Base-by-base conservation (phyloP, 2,888 invertebrate species). In the Alcis repandata region DNA sequence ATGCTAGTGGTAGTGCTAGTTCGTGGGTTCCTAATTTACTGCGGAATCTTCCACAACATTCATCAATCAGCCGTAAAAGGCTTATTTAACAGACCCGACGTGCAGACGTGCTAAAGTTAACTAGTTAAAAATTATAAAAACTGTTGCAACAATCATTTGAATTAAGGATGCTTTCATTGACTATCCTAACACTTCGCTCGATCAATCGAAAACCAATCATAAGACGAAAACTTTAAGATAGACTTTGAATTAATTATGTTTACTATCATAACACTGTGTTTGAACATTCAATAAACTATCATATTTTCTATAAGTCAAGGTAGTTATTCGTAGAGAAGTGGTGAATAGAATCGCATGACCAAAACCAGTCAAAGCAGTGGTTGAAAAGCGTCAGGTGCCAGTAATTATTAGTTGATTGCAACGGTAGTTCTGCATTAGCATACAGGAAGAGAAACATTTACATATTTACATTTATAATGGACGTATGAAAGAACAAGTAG, bases 381-480 rank as follows among this genome's bases (percentile, higher is more conserved):
- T 69, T 56, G 64, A 67, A 72, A 63, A 68, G 59, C 65, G 58
- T 66, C 59, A 54, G 66, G 64, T 46, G 58, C 19, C 51, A 19
- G 60, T 61, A 61, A 64, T 65, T 51, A 60, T 27, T 17, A 20
- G n/a, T 32, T 46, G 51, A 56, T 60, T 52, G 65, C 32, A 52
- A 57, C 65, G 57, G 64, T 57, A 60, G 56, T 65, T 56, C 10
- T 54, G 43, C 48, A 72, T 70, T 72, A 65, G 63, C 70, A 72
- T 72, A 67, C 68, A 70, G 72, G 70, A 72, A 72, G 63, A 67
- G 41, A 58, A 52, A 41, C 33, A 53, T 59, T 58, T 63, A 33
- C 52, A 46, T 58, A n/a, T n/a, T n/a, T n/a, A 27, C 27, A 10
- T 63, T 15, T 56, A 33, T 38, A 19, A 15, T 56, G 10, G 51